These are phyloP conservation scores for Tauraco erythrolophus DNA, from an alignment of 2,113 vertebrate genomes.

Conservation along the genomic window DNA sequence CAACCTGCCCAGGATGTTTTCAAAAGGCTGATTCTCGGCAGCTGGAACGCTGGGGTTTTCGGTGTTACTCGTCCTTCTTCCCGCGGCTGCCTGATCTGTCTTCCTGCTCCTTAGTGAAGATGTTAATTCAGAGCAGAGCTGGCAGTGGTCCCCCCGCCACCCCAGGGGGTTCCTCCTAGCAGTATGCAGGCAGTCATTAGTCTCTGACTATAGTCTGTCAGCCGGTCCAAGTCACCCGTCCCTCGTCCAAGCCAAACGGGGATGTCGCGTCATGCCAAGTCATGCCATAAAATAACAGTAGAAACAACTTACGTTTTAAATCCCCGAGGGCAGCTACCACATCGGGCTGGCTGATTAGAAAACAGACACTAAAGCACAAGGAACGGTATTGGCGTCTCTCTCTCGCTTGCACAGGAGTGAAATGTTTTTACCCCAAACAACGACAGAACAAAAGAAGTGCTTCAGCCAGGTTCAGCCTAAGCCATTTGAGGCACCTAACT, in stretches of 20 bases:
- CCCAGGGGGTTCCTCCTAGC: constrained; percentile 54
- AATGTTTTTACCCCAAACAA: not conserved
- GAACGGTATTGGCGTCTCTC: not conserved
- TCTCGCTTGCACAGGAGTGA: not conserved
- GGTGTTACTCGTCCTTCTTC: not conserved
- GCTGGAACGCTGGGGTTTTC: not conserved
- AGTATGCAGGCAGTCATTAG: constrained; percentile 55
- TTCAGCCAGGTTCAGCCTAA: not conserved
- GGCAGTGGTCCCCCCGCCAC: constrained; percentile 11
- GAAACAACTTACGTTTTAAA: not conserved
- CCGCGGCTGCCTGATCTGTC: not conserved
- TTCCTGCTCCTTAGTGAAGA: constrained; percentile 46
- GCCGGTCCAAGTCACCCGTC: constrained; percentile 26
- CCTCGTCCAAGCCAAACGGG: constrained; percentile 2
- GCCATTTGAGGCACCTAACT: not conserved
- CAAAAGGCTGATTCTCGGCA: not conserved
- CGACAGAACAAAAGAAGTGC: not conserved
- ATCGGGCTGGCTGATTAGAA: not conserved
- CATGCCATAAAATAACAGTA: constrained; percentile 36
- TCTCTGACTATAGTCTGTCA: constrained; percentile 43
- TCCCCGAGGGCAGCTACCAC: constrained; percentile 1
- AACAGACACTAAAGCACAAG: accelerated
- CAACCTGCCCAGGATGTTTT: not conserved
- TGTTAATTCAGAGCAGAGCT: constrained; percentile 59
- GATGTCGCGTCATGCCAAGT: constrained; percentile 40